Evolutionary conservation across 2,888 invertebrate species (phyloP), one percentile per base, ranked within the genome.

Genomic region (Holacanthella duospinosa): DNA sequence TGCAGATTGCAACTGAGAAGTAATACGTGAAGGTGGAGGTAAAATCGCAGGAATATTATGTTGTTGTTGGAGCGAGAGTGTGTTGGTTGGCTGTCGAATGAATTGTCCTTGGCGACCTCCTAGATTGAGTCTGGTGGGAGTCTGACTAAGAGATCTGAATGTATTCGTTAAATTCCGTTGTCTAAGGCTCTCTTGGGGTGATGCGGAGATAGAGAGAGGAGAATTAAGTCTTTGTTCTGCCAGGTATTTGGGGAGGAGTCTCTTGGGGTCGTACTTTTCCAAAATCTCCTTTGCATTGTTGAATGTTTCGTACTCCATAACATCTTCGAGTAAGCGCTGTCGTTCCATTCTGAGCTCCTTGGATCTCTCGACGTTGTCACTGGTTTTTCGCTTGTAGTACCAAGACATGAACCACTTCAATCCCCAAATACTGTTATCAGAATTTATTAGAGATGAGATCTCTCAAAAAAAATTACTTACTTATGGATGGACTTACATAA

Each of bases 261-360:
- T 81, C 69, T 84, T 84, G 26, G 86, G 85, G 65, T 86, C 93
- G 79, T 86, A 93, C 76, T 88, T 89, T 77, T 92, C 87, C 63
- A 94, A 79, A 71, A 94, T 89, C 76, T 87, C 86, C 77, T 88
- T 90, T 3, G 93, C 93, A 74, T 87, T 89, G 81, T 96, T 97
- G 77, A 95, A 99, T 0, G 94, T 96, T 79, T 97, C 96, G 43
- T 87, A 96, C 75, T 97, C 95, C 86, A 92, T 95, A 36, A 99
- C 95, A 76, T 92, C 88, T 75, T 97, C 94, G 63, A 99, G 79
- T 68, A 96, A 86, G 76, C 88, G 86, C 76, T 86, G 88, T 75
- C 92, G 94, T 74, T 91, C 85, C n/a, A 84, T 84, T 72, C 85
- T 82, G 77, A 93, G 82, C 61, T 83, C 83, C 56, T 78, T 79